Conservation (phyloP, 2,113 vertebrate species). For the Hydrochoerus hydrochaeris region DNA sequence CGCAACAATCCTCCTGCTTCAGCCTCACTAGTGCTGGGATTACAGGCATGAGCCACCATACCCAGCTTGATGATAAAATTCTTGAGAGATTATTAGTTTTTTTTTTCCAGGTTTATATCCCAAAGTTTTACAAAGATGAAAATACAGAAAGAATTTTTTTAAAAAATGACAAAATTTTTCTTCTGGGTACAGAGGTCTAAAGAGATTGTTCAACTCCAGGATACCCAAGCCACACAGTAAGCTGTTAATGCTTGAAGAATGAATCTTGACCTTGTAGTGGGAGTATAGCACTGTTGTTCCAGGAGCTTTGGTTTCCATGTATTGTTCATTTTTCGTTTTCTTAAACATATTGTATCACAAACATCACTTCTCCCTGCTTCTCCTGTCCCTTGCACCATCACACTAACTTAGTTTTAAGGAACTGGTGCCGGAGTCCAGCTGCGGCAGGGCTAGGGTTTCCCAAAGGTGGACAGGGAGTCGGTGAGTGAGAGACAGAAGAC, state of each 20-base stretch:
- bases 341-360: background rate
- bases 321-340: slow-evolving; percentile 24
- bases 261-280: background rate
- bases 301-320: background rate
- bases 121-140: slow-evolving; percentile 20
- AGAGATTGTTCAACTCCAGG: background rate
- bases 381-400: background rate
- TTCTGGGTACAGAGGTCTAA: background rate
- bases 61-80: too few species aligned
- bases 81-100: background rate
- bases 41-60: too few species aligned
- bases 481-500: too few species aligned
- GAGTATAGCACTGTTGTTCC: background rate
- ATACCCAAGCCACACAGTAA: background rate
- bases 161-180: background rate
- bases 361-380: background rate
- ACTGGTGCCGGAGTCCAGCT: too few species aligned
- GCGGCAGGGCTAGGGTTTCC: too few species aligned
- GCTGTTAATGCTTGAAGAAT: background rate
- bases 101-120: background rate
- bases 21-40: too few species aligned
- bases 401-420: background rate
- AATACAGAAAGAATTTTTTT: background rate
- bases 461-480: too few species aligned
- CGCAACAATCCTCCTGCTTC: too few species aligned